Base-by-base conservation (phyloP, 2,888 invertebrate species). In the Philaethria dido region DNA sequence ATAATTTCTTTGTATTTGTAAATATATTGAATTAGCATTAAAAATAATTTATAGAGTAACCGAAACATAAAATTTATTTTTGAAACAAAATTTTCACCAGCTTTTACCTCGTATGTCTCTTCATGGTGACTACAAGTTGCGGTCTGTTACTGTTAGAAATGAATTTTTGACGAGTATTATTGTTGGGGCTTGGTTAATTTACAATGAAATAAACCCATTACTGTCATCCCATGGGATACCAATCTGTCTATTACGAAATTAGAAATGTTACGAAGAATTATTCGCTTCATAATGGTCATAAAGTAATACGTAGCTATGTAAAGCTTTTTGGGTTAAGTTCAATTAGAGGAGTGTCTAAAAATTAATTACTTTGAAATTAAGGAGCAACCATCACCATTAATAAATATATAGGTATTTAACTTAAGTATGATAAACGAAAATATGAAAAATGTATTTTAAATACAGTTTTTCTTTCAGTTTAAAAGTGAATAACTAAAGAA, bases 241-340 rank as follows among this genome's bases (percentile, higher is more conserved):
- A 62, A 70, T 71, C 71, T 72, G 68, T 64, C 74, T 78, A 75
- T 78, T 79, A 77, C 68, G 73, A 78, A 79, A 80, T 80, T 78
- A 75, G 75, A 78, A 75, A 64, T 70, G 69, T 62, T 75, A 74
- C 74, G 60, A 66, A 71, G 74, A 78, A 77, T 65, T 71, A 61
- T 68, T 47, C 44, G 66, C 62, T 67, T 71, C 50, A 64, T 60
- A 48, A 68, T 62, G 25, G 29, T 18, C 39, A 54, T 66, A 33
- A 64, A 64, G 29, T 18, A 14, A 42, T 48, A 22, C 29, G n/a
- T 57, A 39, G 48, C 18, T 11, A 42, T 33, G 47, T 16, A 48
- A 39, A 39, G 22, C 8, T 20, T 6, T 45, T 60, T 45, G 60
- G 60, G 16, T 22, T 45, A 29, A 60, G 45, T 29, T 44, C 2